A percentile compares a stretch with the other conserved stretches of the same genome.
These are phyloP conservation scores for Eonycteris spelaea DNA, from an alignment of 2,113 vertebrate species.

Conservation along the genomic window DNA sequence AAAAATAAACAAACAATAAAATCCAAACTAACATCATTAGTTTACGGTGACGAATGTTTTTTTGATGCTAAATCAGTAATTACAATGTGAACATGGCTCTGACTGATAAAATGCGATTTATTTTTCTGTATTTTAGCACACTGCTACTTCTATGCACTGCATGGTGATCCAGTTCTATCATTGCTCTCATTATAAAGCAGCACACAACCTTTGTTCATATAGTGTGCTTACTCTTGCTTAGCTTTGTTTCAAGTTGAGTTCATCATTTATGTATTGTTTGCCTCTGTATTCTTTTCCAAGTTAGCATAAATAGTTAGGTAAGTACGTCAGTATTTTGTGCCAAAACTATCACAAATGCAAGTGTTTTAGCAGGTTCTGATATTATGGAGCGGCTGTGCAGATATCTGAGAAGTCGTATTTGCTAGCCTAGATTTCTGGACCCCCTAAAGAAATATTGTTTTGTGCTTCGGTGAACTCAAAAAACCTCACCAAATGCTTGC, in stretches of 20 bases:
- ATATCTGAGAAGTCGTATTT: background rate
- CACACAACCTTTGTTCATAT: background rate
- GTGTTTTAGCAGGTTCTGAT: background rate
- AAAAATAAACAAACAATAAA: constrained; percentile 44
- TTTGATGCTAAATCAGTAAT: background rate
- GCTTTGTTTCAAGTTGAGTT: background rate
- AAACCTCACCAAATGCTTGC: background rate
- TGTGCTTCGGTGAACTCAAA: background rate
- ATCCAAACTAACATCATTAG: constrained; percentile 5
- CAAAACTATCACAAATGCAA: background rate
- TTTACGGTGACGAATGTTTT: background rate
- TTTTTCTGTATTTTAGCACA: background rate
- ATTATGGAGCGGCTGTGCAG: background rate
- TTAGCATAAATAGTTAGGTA: background rate
- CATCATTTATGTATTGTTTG: background rate
- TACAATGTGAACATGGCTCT: background rate
- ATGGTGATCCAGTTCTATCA: background rate
- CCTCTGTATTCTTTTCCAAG: background rate
- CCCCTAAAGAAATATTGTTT: background rate
- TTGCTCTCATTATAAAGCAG: background rate
- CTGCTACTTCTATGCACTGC: background rate
- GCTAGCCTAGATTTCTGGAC: background rate
- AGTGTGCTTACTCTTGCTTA: background rate
- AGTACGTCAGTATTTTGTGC: constrained; percentile 2
- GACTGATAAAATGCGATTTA: background rate